A percentile compares a stretch with the other conserved stretches of the same genome.
Conservation (phyloP, 2,797 vertebrate species). For the Pelodytes ibericus region DNA sequence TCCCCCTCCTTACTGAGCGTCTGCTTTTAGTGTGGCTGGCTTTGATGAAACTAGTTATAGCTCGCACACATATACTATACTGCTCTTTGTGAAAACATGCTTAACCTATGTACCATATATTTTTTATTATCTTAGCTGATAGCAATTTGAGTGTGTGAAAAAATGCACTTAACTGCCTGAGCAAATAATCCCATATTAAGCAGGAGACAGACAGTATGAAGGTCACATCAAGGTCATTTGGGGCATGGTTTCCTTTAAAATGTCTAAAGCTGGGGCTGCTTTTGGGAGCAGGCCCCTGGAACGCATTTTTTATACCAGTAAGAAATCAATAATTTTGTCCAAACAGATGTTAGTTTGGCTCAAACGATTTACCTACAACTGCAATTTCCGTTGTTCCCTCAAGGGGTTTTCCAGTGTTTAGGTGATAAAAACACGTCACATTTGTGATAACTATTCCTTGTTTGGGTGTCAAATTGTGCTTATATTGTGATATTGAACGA, state of each 20-base stretch:
- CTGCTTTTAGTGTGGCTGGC: too few relatives aligned
- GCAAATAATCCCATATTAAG: not conserved
- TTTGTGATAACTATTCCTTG: not conserved
- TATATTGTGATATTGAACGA: not conserved
- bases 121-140: not conserved
- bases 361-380: conserved; percentile 3
- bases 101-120: not conserved
- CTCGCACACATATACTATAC: too few relatives aligned
- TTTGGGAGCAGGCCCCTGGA: too few relatives aligned
- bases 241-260: too few relatives aligned
- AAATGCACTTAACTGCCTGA: not conserved
- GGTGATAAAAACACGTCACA: not conserved
- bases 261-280: too few relatives aligned
- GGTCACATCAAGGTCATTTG: not conserved
- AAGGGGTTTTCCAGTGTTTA: conserved; percentile 8
- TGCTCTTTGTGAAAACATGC: too few relatives aligned
- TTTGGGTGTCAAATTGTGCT: not conserved
- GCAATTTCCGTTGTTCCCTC: conserved; percentile 28
- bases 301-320: not conserved
- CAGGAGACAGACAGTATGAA: not conserved
- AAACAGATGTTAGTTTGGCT: conserved; percentile 1
- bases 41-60: too few relatives aligned
- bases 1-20: too few relatives aligned
- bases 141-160: not conserved
- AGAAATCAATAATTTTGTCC: not conserved